Evolutionary conservation across 2,113 vertebrate species (phyloP), one percentile per base, ranked within the genome.

Genomic region (Amia ocellicauda): DNA sequence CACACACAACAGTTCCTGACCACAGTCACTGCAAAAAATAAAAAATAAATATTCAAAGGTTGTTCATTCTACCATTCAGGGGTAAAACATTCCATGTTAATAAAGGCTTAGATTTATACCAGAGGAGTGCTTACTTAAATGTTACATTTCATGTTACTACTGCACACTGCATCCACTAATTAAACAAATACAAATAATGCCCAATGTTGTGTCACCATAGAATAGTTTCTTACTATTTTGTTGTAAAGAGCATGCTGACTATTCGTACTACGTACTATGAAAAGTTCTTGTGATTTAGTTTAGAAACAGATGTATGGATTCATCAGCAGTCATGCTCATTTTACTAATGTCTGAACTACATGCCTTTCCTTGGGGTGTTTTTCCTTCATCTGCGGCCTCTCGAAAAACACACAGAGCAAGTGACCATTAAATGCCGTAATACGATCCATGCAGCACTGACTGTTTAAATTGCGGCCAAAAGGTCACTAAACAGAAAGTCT

Each of bases 401-500:
- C 10, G 22, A 41, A 24, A 41, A 23, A 27, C 19, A n/a, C n/a
- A n/a, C 27, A 23, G 9, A 27, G 58, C 42, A 3, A 47, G 58
- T 27, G 42, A 28, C 58, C 41, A 28, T 47, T 47, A 60, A 60
- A 60, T 60, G 23, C 41, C 58, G 78, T 77, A 86, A 84, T 58
- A n/a, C 57, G 72, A 86, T 79, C 77, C 42, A 60, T 3, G 45
- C 70, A 41, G 56, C 47, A 20, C 62, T 71, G 70, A 68, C 40
- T 66, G 75, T 53, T 66, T 63, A 62, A 65, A 67, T 54, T 1
- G 47, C 58, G 53, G 19, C 41, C 27, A 51, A 50, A 36, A 51
- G 76, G 72, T 62, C 67, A 69, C 54, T 14, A 62, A 76, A 84
- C 75, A 80, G 64, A 75, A 72, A 62, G 64, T 55, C 64, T 73